phyloP scores from a whole-genome alignment of 23 tunicate species.

The Diplosoma virens region DNA sequence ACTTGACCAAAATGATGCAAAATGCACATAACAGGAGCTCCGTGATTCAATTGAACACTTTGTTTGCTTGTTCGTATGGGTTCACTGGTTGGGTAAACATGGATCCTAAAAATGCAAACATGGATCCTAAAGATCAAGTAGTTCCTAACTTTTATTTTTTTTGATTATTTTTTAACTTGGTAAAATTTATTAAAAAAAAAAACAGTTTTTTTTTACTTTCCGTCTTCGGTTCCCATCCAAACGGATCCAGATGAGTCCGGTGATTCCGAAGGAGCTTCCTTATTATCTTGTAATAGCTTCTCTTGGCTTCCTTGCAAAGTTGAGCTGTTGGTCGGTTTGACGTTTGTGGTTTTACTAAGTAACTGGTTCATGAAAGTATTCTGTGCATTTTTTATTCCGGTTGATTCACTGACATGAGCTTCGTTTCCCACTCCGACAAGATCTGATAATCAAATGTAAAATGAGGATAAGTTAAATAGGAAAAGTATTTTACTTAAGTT shows the following conservation, averaged over 20 bases:
- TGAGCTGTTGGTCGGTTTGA: slow-evolving; percentile 70
- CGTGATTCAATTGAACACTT: slow-evolving; percentile 45
- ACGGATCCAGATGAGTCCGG: slow-evolving; percentile 41
- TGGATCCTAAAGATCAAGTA: background rate
- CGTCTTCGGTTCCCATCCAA: slow-evolving; percentile 98
- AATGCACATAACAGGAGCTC: slow-evolving; percentile 68
- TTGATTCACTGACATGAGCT: background rate
- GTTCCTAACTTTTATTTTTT: background rate
- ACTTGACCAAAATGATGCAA: slow-evolving; percentile 82
- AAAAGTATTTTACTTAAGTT: no score
- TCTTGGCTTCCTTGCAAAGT: slow-evolving; percentile 86
- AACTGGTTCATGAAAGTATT: slow-evolving; percentile 38
- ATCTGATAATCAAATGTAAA: background rate
- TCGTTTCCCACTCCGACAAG: background rate
- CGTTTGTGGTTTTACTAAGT: slow-evolving; percentile 42
- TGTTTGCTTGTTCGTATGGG: slow-evolving; percentile 42
- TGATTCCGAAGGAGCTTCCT: background rate
- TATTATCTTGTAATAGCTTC: slow-evolving; percentile 53
- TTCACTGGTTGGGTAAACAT: slow-evolving; percentile 55
- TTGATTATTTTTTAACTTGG: background rate
- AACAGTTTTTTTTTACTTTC: slow-evolving; percentile 52
- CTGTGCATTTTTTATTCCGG: background rate
- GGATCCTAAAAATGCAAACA: slow-evolving; percentile 24
- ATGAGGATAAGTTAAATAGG: background rate
- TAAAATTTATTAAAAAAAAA: background rate